Percentiles rank a stretch among this genome's conserved stretches.
phyloP scores from a whole-genome alignment of 92 coral and sea anemone genomes.

The Porites divaricata region DNA sequence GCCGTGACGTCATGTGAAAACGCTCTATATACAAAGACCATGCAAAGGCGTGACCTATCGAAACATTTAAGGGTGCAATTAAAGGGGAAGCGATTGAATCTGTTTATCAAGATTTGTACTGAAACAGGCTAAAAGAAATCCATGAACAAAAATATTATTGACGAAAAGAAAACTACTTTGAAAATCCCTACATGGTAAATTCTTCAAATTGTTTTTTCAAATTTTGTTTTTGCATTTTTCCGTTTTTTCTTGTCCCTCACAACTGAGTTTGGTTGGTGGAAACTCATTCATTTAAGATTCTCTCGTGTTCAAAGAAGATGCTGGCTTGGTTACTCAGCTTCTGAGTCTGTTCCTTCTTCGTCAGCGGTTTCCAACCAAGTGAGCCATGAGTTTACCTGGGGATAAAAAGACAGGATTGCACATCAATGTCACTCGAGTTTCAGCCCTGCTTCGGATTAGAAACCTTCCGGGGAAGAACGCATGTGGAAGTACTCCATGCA shows the following conservation, averaged over 20 bases:
- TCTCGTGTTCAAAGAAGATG: neutral
- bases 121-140: neutral
- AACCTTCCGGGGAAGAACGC: no score
- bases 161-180: neutral
- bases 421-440: neutral
- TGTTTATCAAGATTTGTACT: neutral
- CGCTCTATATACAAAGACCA: neutral
- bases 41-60: neutral
- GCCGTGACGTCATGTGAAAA: no score
- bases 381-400: conserved; percentile 97
- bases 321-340: conserved; percentile 77
- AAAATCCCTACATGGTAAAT: conserved; percentile 12
- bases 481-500: no score
- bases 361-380: conserved; percentile 99
- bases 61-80: neutral
- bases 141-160: neutral
- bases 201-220: neutral
- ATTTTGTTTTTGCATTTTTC: neutral
- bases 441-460: no score
- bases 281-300: neutral
- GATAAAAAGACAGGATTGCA: neutral
- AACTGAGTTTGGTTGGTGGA: neutral
- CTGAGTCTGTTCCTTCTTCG: conserved; percentile 98
- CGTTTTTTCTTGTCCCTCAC: neutral
- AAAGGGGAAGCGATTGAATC: neutral